Evolutionary conservation across 2,888 invertebrate species (phyloP).

Genomic region (Venustoraphidia nigricollis): DNA sequence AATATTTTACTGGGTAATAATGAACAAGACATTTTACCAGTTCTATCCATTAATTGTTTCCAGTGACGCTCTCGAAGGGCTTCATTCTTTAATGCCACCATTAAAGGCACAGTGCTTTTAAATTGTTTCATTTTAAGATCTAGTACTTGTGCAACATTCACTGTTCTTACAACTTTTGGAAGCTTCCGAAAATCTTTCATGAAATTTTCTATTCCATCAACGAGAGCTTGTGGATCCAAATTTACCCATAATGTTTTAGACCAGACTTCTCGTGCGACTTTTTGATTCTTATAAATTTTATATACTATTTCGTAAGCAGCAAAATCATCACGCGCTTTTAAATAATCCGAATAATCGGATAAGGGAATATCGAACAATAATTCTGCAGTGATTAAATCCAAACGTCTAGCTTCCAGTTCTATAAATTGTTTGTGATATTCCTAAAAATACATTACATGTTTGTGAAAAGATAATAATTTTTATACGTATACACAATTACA

Average conservation of each 20-base stretch:
- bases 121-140: slow-evolving; percentile 81
- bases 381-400: slow-evolving; percentile 55
- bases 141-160: slow-evolving; percentile 49
- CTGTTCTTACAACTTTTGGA: slow-evolving; percentile 41
- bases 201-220: slow-evolving; percentile 76
- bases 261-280: slow-evolving; percentile 64
- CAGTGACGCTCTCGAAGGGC: slow-evolving; percentile 83
- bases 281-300: slow-evolving; percentile 63
- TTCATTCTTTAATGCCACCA: slow-evolving; percentile 83
- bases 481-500: no score
- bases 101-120: slow-evolving; percentile 71
- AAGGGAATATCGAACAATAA: slow-evolving; percentile 76
- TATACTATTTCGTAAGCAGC: slow-evolving; percentile 55
- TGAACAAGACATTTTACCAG: slow-evolving; percentile 31
- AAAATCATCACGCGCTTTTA: slow-evolving; percentile 44
- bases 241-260: slow-evolving; percentile 78
- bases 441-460: slow-evolving; percentile 13
- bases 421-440: slow-evolving; percentile 49
- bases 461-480: no score
- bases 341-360: slow-evolving; percentile 65
- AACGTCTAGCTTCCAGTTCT: slow-evolving; percentile 47
- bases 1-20: background rate
- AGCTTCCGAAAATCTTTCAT: slow-evolving; percentile 64
- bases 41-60: slow-evolving; percentile 76
- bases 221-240: slow-evolving; percentile 64